A percentile compares a stretch with the other conserved stretches of the same genome.
phyloP scores from a whole-genome alignment of 2,888 invertebrate species.

The Ichneumon xanthorius region DNA sequence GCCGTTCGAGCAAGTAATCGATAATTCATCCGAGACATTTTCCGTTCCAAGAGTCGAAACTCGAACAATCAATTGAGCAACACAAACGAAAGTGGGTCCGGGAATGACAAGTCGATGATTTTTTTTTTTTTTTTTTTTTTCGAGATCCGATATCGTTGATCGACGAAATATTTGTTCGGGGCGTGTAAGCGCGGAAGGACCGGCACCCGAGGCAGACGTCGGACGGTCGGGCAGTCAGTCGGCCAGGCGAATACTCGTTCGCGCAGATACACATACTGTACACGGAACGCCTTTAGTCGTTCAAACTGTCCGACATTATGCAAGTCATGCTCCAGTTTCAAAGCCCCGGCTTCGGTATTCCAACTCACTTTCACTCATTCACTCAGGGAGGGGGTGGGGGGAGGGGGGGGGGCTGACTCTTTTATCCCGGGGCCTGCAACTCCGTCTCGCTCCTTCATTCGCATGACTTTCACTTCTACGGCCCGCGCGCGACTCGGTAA shows the following conservation, averaged over 20 bases:
- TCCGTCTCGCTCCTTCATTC: conserved; percentile 66
- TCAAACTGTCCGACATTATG: conserved; percentile 81
- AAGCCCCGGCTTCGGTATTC: conserved; percentile 79
- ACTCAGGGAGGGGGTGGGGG: conserved; percentile 68
- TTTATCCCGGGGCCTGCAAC: conserved; percentile 71
- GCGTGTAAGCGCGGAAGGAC: conserved; percentile 16
- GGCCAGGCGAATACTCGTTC: conserved; percentile 3
- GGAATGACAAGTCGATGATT: too few relatives aligned
- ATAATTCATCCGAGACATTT: too few relatives aligned
- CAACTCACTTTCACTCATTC: conserved; percentile 83
- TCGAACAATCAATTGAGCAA: not conserved
- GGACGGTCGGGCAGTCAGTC: conserved; percentile 8
- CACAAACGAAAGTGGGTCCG: conserved; percentile 8
- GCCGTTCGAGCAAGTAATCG: too few relatives aligned
- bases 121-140: too few relatives aligned
- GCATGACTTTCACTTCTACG: conserved; percentile 78
- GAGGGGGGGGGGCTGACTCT: conserved; percentile 60
- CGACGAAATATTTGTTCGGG: conserved; percentile 4
- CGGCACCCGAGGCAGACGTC: not conserved
- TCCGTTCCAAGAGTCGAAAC: too few relatives aligned
- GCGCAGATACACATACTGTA: conserved; percentile 45
- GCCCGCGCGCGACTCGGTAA: conserved; percentile 66
- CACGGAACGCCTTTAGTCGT: conserved; percentile 76
- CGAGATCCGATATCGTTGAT: conserved; percentile 5
- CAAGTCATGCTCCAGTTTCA: conserved; percentile 83